Percentiles rank a stretch among this genome's conserved stretches.
phyloP scores from a whole-genome alignment of 2,888 invertebrate genomes.

The Bombyx huttoni region DNA sequence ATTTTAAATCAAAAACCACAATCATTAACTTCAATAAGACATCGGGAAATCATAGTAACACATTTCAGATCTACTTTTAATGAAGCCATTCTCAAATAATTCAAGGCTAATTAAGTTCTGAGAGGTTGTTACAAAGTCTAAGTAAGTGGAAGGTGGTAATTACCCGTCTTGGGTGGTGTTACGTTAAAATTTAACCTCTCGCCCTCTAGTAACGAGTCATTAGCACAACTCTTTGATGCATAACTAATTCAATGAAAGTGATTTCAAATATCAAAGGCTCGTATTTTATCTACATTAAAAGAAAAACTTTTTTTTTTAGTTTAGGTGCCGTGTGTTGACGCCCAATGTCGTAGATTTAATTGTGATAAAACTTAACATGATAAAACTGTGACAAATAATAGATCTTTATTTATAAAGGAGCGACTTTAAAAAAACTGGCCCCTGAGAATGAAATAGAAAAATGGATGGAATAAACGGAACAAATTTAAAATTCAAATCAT shows the following conservation, averaged over 20 bases:
- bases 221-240: conserved; percentile 47
- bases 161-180: conserved; percentile 41
- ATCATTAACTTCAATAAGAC: too few species aligned
- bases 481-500: too few species aligned
- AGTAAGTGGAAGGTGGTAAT: conserved; percentile 50
- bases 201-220: conserved; percentile 32
- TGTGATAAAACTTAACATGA: too few species aligned
- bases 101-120: conserved; percentile 51
- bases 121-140: conserved; percentile 40
- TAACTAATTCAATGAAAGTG: conserved; percentile 31
- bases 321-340: not conserved
- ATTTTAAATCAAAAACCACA: too few species aligned
- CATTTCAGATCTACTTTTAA: conserved; percentile 10
- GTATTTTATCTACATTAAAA: not conserved
- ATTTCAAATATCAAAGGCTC: conserved; percentile 21
- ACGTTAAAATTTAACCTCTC: conserved; percentile 54
- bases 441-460: too few species aligned
- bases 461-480: too few species aligned
- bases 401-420: too few species aligned
- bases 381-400: too few species aligned
- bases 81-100: conserved; percentile 30
- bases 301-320: conserved; percentile 4
- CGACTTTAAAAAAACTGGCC: too few species aligned
- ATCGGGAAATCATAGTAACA: too few species aligned
- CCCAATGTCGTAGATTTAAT: too few species aligned